phyloP scores from a whole-genome alignment of 2,888 invertebrate genomes.

The Elysia crispata region DNA sequence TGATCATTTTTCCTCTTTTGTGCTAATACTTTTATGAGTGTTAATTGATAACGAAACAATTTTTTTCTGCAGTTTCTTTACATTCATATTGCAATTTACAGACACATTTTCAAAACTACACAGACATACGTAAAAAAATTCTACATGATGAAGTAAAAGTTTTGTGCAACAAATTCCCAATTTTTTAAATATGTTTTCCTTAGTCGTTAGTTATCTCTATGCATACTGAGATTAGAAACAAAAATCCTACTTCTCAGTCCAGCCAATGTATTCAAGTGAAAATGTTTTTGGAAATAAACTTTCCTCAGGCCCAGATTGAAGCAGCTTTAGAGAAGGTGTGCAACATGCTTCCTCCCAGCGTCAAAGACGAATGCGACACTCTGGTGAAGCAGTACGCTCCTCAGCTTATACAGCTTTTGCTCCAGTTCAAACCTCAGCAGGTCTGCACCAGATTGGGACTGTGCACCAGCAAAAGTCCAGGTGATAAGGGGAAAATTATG shows the following conservation, averaged over 20 bases:
- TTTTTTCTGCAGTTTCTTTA: no score
- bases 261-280: no score
- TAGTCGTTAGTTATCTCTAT: background rate
- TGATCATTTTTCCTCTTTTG: no score
- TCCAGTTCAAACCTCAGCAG: slow-evolving; percentile 41
- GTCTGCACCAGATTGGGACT: slow-evolving; percentile 40
- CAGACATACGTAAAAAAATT: no score
- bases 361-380: slow-evolving; percentile 83
- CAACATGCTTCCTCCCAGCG: slow-evolving; percentile 83
- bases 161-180: background rate
- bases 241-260: no score
- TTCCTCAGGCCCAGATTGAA: slow-evolving; percentile 85
- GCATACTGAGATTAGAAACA: no score
- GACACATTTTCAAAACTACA: no score
- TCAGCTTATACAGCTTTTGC: slow-evolving; percentile 63
- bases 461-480: slow-evolving; percentile 24
- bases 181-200: background rate
- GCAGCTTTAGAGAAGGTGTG: slow-evolving; percentile 85
- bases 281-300: background rate
- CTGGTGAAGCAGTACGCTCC: slow-evolving; percentile 79
- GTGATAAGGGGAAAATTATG: no score
- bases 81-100: no score
- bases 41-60: no score
- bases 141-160: no score
- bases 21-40: no score